A percentile compares a stretch with the other conserved stretches of the same genome.
These are phyloP conservation scores for Sylvietta virens DNA, from an alignment of 2,113 vertebrate genomes.

Conservation along the genomic window DNA sequence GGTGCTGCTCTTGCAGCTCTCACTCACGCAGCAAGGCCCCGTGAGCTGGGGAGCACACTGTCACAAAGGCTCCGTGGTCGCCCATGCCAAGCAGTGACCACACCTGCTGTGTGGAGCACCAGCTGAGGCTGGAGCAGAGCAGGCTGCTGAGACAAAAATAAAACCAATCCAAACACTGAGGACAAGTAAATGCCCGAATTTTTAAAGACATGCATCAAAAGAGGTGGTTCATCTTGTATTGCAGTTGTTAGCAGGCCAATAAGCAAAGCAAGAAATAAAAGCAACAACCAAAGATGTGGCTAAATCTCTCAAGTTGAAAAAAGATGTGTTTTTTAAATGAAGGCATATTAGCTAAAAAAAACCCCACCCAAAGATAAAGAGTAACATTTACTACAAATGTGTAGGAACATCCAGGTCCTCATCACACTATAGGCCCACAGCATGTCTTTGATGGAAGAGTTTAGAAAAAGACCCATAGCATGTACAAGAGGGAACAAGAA, in stretches of 20 bases:
- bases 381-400: background rate
- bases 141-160: background rate
- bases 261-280: background rate
- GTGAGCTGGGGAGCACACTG: fast-evolving
- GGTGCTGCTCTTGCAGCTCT: background rate
- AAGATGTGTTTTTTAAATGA: background rate
- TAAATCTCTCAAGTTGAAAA: background rate
- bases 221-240: background rate
- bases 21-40: background rate
- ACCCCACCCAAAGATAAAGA: background rate
- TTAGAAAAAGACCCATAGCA: background rate
- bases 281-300: background rate
- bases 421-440: fast-evolving
- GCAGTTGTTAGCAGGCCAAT: background rate
- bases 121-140: background rate
- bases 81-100: fast-evolving
- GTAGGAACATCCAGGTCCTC: background rate
- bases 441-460: background rate
- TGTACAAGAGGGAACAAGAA: background rate
- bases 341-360: background rate
- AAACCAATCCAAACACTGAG: background rate
- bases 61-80: background rate
- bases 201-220: background rate
- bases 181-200: background rate
- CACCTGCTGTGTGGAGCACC: background rate